phyloP scores from a whole-genome alignment of 2,888 invertebrate genomes.

The Hemistola chrysoprasaria region DNA sequence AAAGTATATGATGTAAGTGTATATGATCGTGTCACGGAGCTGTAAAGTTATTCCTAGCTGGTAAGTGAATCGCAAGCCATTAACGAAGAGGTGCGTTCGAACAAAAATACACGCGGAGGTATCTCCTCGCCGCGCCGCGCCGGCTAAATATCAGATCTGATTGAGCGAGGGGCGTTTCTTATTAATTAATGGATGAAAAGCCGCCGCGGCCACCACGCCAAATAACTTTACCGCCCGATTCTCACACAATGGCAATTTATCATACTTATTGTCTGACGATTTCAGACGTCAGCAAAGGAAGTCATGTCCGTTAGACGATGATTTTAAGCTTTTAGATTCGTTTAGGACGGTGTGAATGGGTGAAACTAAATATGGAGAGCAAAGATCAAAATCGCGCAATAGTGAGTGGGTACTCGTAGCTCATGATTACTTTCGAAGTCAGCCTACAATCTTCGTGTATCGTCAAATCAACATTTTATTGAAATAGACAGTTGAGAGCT shows the following conservation, averaged over 20 bases:
- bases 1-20: constrained; percentile 6
- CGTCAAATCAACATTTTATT: constrained; percentile 41
- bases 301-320: constrained; percentile 63
- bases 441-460: constrained; percentile 42
- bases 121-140: constrained; percentile 51
- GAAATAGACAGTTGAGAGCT: constrained; percentile 54
- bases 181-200: constrained; percentile 76
- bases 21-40: constrained; percentile 22
- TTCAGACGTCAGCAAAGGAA: constrained; percentile 74
- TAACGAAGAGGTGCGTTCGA: constrained; percentile 66
- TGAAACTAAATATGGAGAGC: constrained; percentile 45
- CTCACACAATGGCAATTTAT: constrained; percentile 76
- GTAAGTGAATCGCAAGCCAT: constrained; percentile 70
- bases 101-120: constrained; percentile 73
- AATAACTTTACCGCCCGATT: constrained; percentile 61
- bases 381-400: constrained; percentile 37
- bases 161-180: constrained; percentile 72
- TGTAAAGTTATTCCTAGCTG: constrained; percentile 55
- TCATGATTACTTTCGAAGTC: constrained; percentile 45
- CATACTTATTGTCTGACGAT: constrained; percentile 77
- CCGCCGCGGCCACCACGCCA: constrained; percentile 64
- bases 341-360: constrained; percentile 52
- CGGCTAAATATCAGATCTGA: constrained; percentile 66
- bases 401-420: constrained; percentile 22
- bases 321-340: constrained; percentile 56